Conservation (phyloP, 2,113 vertebrate genomes). For the Mormyrus iriodes region DNA sequence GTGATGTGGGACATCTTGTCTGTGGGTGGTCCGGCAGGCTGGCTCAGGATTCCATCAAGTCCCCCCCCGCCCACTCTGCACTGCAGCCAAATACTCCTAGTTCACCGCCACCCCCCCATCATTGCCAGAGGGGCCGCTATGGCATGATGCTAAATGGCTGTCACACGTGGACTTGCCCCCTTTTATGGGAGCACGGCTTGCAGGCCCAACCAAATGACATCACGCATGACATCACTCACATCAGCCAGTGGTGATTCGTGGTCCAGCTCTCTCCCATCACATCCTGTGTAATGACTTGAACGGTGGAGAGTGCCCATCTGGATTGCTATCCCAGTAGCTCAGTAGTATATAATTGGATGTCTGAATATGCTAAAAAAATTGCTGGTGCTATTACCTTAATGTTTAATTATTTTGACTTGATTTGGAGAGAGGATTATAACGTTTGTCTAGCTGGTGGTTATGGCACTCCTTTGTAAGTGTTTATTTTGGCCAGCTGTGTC, state of each 20-base stretch:
- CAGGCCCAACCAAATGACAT: conserved; percentile 11
- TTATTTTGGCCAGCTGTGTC: conserved; percentile 58
- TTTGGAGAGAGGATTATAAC: conserved; percentile 46
- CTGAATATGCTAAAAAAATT: conserved; percentile 41
- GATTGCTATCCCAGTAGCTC: conserved; percentile 54
- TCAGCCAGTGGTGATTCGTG: conserved; percentile 12
- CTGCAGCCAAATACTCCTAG: background rate
- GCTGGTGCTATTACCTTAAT: conserved; percentile 57
- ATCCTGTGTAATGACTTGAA: conserved; percentile 68
- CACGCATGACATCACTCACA: background rate
- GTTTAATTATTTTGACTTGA: conserved; percentile 54
- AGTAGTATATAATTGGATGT: conserved; percentile 52
- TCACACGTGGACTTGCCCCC: background rate
- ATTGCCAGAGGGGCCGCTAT: background rate
- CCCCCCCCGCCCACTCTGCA: background rate
- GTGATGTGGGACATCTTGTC: conserved; percentile 13
- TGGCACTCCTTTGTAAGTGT: conserved; percentile 40
- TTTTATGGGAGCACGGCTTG: background rate
- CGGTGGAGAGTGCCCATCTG: conserved; percentile 46
- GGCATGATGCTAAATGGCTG: background rate
- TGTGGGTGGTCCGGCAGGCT: conserved; percentile 4
- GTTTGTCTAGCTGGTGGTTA: conserved; percentile 51
- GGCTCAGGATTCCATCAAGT: background rate
- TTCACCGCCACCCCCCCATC: background rate
- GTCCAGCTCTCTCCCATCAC: conserved; percentile 21